phyloP scores from a whole-genome alignment of 1,140 invertebrate species.

The Archegozetes longisetosus region DNA sequence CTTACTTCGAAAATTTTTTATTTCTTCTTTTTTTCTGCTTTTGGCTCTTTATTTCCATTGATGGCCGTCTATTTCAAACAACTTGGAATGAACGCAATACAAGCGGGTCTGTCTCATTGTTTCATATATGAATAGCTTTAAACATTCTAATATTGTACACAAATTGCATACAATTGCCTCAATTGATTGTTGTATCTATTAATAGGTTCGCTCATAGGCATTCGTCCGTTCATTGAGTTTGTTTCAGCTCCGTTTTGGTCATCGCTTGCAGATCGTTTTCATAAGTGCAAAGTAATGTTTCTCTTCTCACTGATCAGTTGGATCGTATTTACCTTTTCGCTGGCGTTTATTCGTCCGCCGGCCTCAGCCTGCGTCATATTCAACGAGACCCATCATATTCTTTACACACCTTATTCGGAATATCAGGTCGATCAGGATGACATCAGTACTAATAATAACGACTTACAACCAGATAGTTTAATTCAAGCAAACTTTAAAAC shows the following conservation, averaged over 20 bases:
- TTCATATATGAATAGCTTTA: background rate
- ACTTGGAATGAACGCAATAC: constrained; percentile 91
- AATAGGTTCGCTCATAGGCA: constrained; percentile 42
- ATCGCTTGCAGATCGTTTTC: constrained; percentile 76
- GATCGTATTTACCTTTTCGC: constrained; percentile 87
- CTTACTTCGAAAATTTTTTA: constrained; percentile 91
- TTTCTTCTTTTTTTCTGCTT: constrained; percentile 98
- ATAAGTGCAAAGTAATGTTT: constrained; percentile 68
- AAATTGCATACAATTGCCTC: too few species aligned
- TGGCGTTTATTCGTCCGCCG: constrained; percentile 86
- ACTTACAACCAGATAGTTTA: too few species aligned
- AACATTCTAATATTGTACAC: too few species aligned
- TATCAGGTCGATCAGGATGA: background rate
- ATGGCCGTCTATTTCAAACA: constrained; percentile 98
- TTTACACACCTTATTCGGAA: constrained; percentile 23
- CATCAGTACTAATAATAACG: background rate
- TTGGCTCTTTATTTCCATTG: constrained; percentile 90
- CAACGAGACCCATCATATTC: constrained; percentile 47
- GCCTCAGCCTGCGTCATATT: constrained; percentile 62
- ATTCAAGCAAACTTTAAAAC: too few species aligned
- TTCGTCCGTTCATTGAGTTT: constrained; percentile 91
- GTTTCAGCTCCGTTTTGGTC: constrained; percentile 96
- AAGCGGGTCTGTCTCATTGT: constrained; percentile 54
- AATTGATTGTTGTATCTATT: too few species aligned
- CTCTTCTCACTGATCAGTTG: constrained; percentile 81